Percentiles rank a stretch among this genome's conserved stretches.
These are phyloP conservation scores for Hyposoter didymator DNA, from an alignment of 2,888 invertebrate genomes.

Conservation along the genomic window DNA sequence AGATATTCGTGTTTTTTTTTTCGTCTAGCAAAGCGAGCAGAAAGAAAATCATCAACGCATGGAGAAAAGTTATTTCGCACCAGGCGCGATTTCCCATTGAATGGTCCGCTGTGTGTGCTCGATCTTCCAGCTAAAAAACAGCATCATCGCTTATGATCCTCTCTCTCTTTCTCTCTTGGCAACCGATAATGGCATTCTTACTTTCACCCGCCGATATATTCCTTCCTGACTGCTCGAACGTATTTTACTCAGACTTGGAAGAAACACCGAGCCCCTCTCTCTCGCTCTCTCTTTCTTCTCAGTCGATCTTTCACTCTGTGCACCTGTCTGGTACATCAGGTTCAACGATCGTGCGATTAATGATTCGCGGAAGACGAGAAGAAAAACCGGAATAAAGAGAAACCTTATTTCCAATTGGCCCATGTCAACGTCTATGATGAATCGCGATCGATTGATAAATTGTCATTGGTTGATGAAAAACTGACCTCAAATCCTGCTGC, in stretches of 20 bases:
- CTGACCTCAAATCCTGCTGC: conserved; percentile 65
- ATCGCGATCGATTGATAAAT: conserved; percentile 4
- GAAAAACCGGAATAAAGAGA: conserved; percentile 47
- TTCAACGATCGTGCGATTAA: conserved; percentile 52
- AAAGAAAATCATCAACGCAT: conserved; percentile 4
- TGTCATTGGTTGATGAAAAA: conserved; percentile 54
- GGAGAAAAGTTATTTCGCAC: conserved; percentile 26
- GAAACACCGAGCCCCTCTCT: conserved; percentile 17
- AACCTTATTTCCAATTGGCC: conserved; percentile 35
- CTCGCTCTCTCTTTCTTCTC: conserved; percentile 14
- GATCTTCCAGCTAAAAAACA: conserved; percentile 13
- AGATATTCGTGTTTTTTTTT: not conserved
- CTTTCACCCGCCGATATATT: conserved; percentile 61
- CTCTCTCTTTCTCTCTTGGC: conserved; percentile 9
- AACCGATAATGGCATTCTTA: conserved; percentile 54
- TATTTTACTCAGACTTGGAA: conserved; percentile 1
- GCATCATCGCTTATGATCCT: conserved; percentile 37
- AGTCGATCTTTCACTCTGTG: not conserved
- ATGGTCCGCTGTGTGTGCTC: conserved; percentile 9
- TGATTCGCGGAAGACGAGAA: conserved; percentile 24
- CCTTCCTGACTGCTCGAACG: conserved; percentile 39
- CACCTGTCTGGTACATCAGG: conserved; percentile 30
- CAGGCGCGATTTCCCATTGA: conserved; percentile 17
- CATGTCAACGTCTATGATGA: conserved; percentile 44
- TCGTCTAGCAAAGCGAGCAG: not conserved